Evolutionary conservation across 2,113 vertebrate genomes (phyloP).

Genomic region (Amblyopsis rosae): DNA sequence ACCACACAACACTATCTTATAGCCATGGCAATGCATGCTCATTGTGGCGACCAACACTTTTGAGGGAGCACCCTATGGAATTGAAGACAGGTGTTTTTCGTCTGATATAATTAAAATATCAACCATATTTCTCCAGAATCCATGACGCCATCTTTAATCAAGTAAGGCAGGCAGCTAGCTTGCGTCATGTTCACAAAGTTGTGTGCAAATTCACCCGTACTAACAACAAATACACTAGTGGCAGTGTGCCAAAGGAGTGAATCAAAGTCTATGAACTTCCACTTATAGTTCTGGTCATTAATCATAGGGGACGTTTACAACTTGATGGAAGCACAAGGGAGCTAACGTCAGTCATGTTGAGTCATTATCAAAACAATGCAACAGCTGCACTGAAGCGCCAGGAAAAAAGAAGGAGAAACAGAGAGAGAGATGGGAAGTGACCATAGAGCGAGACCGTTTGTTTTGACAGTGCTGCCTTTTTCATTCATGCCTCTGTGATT

Average conservation of each 20-base stretch:
- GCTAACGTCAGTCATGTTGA: conserved; percentile 45
- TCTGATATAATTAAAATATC: no score
- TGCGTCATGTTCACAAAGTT: conserved; percentile 21
- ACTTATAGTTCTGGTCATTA: conserved; percentile 13
- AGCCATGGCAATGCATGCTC: no score
- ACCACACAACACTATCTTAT: no score
- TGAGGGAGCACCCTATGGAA: no score
- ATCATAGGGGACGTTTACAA: conserved; percentile 42
- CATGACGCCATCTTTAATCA: no score
- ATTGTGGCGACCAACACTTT: no score
- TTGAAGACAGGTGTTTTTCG: no score
- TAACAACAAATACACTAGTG: conserved; percentile 37
- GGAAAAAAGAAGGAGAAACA: background rate
- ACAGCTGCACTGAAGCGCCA: conserved; percentile 6
- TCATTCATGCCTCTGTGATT: conserved; percentile 35
- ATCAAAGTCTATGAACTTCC: conserved; percentile 21
- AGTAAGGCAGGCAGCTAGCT: no score
- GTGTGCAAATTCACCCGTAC: conserved; percentile 16
- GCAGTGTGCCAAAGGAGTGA: conserved; percentile 19
- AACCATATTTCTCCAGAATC: no score
- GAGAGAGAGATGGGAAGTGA: background rate
- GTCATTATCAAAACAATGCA: conserved; percentile 46
- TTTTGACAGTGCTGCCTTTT: conserved; percentile 21
- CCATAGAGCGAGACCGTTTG: conserved; percentile 2
- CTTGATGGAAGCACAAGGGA: conserved; percentile 11